Evolutionary conservation across 2,797 vertebrate species (phyloP), one percentile per base, ranked within the genome.

Genomic region (Crax fasciolata): DNA sequence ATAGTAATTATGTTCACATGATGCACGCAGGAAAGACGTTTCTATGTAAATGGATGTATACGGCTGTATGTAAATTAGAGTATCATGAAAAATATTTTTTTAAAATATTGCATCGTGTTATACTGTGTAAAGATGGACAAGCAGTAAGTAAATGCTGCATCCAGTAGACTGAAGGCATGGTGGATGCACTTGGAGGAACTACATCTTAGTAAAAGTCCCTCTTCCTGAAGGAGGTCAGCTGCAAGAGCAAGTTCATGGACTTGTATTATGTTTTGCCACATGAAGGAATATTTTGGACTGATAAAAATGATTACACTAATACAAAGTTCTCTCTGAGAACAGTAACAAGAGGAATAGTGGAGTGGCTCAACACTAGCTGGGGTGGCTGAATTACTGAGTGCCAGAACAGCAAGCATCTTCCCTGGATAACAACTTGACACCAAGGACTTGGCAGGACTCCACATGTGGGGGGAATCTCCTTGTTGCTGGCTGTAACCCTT

Each of bases 391-490:
- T 70, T 66, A 30, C 1, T 5, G 30, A 39, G 21, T 54, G 86
- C 28, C 2, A 4, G 23, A 63, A 49, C 0, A 75, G 20, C 30
- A 54, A 43, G 21, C 0, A 0, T 68, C 48, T 66, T 84, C 39
- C 78, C 67, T 48, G 65, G 62, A 12, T 16, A 68, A n/a, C 14
- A 52, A 2, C 5, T 25, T 57, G 43, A 46, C 32, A 32, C 13
- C 0, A 0, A 28, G 30, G 65, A 41, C 15, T 67, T 48, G 54
- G 62, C 0, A 0, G 28, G 67, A 58, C 43, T 82, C 43, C 7
- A 15, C 84, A 30, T 74, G 63, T 67, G 67, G 63, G 44, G 72
- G 30, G 63, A 17, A 12, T n/a, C 57, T 71, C 89, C 35, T 76
- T 84, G 32, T 51, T 76, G 46, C 8, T 30, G 74, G 21, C 39